Evolutionary conservation across 2,113 vertebrate genomes (phyloP).

Genomic region (Syrmaticus mikado): DNA sequence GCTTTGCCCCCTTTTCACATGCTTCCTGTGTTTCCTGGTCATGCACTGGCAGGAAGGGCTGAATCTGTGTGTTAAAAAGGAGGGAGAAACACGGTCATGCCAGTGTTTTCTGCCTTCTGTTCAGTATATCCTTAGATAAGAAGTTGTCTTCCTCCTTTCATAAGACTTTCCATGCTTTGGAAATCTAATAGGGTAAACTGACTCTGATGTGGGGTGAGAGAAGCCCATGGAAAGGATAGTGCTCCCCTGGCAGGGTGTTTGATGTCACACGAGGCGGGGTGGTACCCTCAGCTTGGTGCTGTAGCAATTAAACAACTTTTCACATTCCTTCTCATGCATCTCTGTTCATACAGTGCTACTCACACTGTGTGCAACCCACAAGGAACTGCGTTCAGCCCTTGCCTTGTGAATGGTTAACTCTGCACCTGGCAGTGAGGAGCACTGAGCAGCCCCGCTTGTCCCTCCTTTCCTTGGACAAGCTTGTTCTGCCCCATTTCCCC

Average conservation of each 20-base stretch:
- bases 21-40: background rate
- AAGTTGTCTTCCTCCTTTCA: background rate
- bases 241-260: constrained; percentile 8
- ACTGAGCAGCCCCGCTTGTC: fast-evolving
- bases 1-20: background rate
- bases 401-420: background rate
- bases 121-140: constrained; percentile 9
- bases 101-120: background rate
- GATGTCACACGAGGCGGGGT: background rate
- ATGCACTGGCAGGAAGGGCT: background rate
- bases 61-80: background rate
- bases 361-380: background rate
- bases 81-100: background rate
- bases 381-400: background rate
- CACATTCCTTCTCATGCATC: background rate
- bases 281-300: background rate
- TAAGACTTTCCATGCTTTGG: constrained; percentile 54
- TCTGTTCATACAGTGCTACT: background rate
- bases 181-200: constrained; percentile 71
- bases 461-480: background rate
- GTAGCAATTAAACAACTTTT: background rate
- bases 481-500: background rate
- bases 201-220: constrained; percentile 59
- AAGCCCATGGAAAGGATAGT: constrained; percentile 26
- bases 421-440: background rate